Conservation (phyloP, 2,797 vertebrate genomes). For the Nyctalus aviator region DNA sequence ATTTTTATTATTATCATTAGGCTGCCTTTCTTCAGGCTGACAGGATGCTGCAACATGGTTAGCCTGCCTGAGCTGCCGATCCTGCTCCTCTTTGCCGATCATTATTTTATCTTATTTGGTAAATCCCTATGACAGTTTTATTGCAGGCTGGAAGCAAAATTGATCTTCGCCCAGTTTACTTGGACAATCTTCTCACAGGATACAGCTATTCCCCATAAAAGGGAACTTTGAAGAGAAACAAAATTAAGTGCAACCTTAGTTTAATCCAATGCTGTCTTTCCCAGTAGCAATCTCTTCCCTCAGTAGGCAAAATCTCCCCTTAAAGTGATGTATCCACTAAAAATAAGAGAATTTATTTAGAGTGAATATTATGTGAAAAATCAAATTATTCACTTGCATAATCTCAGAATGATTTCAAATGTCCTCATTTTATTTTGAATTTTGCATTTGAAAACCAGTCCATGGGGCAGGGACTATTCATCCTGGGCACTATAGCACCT, state of each 20-base stretch:
- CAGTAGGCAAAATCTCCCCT: not conserved
- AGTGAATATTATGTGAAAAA: not conserved
- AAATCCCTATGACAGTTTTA: constrained; percentile 79
- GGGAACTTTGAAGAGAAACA: constrained; percentile 45
- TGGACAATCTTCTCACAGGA: constrained; percentile 57
- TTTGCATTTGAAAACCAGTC: not conserved
- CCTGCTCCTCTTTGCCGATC: constrained; percentile 40
- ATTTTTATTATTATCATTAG: constrained; percentile 64
- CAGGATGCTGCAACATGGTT: constrained; percentile 53
- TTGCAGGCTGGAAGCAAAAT: constrained; percentile 72
- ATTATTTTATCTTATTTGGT: constrained; percentile 72
- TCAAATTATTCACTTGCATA: not conserved
- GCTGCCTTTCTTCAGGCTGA: constrained; percentile 15
- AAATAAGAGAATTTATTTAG: not conserved
- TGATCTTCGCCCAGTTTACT: constrained; percentile 55
- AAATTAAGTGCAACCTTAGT: constrained; percentile 46
- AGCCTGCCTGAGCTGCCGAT: constrained; percentile 54
- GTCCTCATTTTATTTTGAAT: constrained; percentile 31
- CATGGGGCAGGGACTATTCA: not conserved
- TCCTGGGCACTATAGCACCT: not conserved
- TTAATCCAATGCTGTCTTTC: not conserved
- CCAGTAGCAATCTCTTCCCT: not conserved
- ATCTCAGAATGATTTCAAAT: constrained; percentile 35
- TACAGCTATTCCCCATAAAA: constrained; percentile 64
- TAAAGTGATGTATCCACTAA: not conserved